phyloP scores from a whole-genome alignment of 2,113 vertebrate species.

The Tiliqua scincoides region DNA sequence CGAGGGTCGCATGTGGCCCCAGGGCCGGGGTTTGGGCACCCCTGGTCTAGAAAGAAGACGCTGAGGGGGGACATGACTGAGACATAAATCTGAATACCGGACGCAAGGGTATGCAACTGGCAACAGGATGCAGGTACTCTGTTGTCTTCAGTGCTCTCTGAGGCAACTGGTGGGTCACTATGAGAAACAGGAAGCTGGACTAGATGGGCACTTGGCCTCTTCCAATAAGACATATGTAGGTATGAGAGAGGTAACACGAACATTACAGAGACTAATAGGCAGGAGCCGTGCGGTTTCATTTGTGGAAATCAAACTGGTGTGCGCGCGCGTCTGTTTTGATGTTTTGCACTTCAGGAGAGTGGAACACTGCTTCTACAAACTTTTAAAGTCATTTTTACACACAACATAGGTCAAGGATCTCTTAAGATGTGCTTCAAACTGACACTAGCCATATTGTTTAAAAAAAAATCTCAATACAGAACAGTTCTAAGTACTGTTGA shows the following conservation, averaged over 20 bases:
- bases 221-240: no score
- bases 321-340: background rate
- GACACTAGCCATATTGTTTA: background rate
- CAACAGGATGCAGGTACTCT: no score
- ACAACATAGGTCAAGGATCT: background rate
- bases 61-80: no score
- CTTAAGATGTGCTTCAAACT: background rate
- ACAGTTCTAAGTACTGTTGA: background rate
- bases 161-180: no score
- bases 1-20: no score
- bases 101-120: no score
- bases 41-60: no score
- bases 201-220: no score
- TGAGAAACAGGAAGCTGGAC: no score
- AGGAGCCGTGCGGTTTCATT: background rate
- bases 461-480: background rate
- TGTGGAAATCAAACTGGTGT: background rate
- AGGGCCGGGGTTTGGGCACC: no score
- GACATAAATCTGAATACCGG: no score
- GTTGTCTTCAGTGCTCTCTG: no score
- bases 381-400: background rate
- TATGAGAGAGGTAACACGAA: background rate
- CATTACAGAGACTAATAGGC: background rate
- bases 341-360: background rate
- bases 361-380: background rate